Percentiles rank a stretch among this genome's conserved stretches.
Conservation (phyloP, 2,113 vertebrate genomes). For the Otis tarda region DNA sequence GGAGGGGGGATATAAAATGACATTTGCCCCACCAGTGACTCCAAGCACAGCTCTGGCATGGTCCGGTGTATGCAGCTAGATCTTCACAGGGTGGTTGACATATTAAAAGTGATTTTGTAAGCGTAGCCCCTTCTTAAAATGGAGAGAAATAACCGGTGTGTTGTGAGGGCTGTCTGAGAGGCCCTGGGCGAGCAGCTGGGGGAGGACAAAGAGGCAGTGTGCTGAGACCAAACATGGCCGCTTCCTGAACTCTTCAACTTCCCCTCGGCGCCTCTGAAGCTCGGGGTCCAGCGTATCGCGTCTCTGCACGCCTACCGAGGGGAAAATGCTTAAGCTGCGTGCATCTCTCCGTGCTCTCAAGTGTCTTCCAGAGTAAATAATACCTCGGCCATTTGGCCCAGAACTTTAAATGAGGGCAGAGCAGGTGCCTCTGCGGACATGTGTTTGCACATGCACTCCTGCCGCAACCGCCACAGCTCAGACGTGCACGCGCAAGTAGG, state of each 20-base stretch:
- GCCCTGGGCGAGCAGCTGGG: conserved; percentile 15
- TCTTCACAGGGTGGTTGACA: background rate
- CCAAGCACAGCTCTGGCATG: background rate
- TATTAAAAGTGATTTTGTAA: conserved; percentile 13
- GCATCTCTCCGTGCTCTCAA: conserved; percentile 1
- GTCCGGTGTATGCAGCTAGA: background rate
- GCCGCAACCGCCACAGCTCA: background rate
- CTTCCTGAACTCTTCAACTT: conserved; percentile 70
- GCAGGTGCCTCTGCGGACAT: background rate
- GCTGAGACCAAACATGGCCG: conserved; percentile 40
- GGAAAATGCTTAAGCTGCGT: conserved; percentile 7
- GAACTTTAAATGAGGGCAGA: background rate
- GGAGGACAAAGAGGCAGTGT: conserved; percentile 64
- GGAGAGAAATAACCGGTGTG: background rate
- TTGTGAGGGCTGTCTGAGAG: background rate
- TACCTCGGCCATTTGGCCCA: background rate
- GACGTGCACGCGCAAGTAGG: background rate
- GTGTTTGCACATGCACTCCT: background rate
- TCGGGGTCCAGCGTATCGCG: background rate
- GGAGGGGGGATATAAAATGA: background rate
- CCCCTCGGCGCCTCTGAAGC: conserved; percentile 27
- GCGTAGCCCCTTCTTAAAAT: background rate
- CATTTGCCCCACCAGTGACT: background rate
- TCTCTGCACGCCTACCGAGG: background rate
- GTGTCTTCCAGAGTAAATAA: conserved; percentile 41